These are phyloP conservation scores for Lycaon pictus DNA, from an alignment of 2,113 vertebrate genomes.

Conservation along the genomic window DNA sequence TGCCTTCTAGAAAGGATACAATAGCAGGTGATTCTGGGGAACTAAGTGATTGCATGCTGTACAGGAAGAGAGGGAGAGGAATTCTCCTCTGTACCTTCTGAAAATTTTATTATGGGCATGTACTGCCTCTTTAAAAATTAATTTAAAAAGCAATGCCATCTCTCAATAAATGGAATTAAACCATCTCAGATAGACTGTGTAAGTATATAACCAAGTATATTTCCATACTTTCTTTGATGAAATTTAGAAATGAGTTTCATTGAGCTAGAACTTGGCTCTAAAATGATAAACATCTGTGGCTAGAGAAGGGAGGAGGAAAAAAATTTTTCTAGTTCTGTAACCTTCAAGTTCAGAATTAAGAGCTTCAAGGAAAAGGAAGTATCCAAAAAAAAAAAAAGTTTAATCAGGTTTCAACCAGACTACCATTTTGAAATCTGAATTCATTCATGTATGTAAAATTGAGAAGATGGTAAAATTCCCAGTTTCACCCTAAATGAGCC, in stretches of 20 bases:
- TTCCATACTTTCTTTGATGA: slow-evolving; percentile 46
- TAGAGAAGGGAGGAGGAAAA: not conserved
- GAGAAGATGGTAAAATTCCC: not conserved
- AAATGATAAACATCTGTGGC: not conserved
- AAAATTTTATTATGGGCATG: slow-evolving; percentile 62
- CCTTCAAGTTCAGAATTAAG: slow-evolving; percentile 2
- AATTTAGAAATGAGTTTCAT: slow-evolving; percentile 14
- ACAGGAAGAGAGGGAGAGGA: not conserved
- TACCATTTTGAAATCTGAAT: slow-evolving; percentile 30
- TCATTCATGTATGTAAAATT: rapidly evolving
- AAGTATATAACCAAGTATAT: slow-evolving; percentile 35
- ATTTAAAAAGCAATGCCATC: slow-evolving; percentile 57
- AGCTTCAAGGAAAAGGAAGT: slow-evolving; percentile 9
- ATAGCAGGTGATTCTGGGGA: not conserved
- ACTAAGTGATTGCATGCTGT: not conserved
- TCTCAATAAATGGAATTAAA: slow-evolving; percentile 62
- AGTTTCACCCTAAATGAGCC: not conserved
- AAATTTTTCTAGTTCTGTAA: not conserved
- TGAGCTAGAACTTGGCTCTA: slow-evolving; percentile 32
- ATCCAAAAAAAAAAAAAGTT: not conserved
- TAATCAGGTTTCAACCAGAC: not conserved
- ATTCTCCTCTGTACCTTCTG: not conserved
- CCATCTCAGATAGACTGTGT: not conserved
- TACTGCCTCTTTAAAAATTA: slow-evolving; percentile 67
- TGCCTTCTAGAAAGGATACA: not conserved